phyloP scores from a whole-genome alignment of 2,797 vertebrate species.

The Clarias platycephalus region DNA sequence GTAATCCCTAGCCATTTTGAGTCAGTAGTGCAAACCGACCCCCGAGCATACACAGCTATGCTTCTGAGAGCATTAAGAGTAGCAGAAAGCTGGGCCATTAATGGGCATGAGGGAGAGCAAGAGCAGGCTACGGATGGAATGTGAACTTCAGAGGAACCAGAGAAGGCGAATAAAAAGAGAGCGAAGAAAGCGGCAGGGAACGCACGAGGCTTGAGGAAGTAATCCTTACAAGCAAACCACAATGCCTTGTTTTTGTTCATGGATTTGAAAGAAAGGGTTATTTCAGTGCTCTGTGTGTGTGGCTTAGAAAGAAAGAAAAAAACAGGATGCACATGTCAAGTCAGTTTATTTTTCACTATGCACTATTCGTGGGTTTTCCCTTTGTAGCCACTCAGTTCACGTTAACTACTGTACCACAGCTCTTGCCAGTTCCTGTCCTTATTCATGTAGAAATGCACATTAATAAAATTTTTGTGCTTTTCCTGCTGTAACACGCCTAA shows the following conservation, averaged over 20 bases:
- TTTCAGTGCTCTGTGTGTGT: neutral
- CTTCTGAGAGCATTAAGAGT: neutral
- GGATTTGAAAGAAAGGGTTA: slow-evolving; percentile 6
- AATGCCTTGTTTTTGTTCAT: slow-evolving; percentile 7
- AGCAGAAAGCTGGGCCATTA: slow-evolving; percentile 15
- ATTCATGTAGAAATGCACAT: neutral
- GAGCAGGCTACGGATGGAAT: neutral
- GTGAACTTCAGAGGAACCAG: slow-evolving; percentile 12
- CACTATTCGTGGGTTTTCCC: neutral
- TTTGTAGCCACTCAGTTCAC: neutral
- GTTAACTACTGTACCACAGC: neutral
- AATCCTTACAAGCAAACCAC: slow-evolving; percentile 20
- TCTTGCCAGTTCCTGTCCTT: neutral
- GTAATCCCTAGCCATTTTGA: slow-evolving; percentile 3
- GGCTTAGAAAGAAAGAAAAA: neutral
- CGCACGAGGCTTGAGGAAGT: neutral
- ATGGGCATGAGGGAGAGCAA: neutral
- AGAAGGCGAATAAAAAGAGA: slow-evolving; percentile 8
- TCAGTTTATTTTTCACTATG: neutral
- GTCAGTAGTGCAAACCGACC: neutral
- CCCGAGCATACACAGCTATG: neutral
- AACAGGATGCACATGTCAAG: neutral
- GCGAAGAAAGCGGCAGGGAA: slow-evolving; percentile 3
- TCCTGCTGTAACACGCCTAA: neutral
- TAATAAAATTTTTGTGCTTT: neutral